phyloP scores from a whole-genome alignment of 2,888 invertebrate species.

The Rugalucina vietnamica region DNA sequence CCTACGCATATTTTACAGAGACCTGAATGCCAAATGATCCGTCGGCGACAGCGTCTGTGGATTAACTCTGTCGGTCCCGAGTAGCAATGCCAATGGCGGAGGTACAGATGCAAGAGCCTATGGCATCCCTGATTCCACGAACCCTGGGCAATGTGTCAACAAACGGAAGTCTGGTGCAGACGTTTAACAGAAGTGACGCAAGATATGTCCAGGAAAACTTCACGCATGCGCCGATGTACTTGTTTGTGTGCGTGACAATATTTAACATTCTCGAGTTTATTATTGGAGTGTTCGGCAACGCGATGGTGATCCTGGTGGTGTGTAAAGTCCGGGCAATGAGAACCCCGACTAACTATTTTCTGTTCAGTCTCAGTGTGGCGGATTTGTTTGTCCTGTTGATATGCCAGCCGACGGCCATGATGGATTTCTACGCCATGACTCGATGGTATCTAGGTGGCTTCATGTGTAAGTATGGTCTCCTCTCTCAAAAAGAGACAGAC shows the following conservation, averaged over 20 bases:
- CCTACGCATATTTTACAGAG: too few relatives aligned
- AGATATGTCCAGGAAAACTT: conserved; percentile 16
- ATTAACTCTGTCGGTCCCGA: too few relatives aligned
- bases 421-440: conserved; percentile 96
- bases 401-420: conserved; percentile 96
- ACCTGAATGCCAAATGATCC: too few relatives aligned
- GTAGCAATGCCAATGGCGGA: too few relatives aligned
- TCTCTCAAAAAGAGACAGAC: neutral
- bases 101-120: too few relatives aligned
- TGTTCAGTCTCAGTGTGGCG: conserved; percentile 96
- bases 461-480: conserved; percentile 96
- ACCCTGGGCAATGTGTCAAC: neutral
- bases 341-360: conserved; percentile 97
- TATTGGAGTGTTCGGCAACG: conserved; percentile 95
- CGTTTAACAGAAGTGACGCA: neutral
- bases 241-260: conserved; percentile 94
- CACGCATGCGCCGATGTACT: conserved; percentile 86
- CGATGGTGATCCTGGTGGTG: conserved; percentile 97
- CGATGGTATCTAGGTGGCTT: conserved; percentile 96
- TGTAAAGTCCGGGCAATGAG: conserved; percentile 96
- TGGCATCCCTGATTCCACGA: too few relatives aligned
- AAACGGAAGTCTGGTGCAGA: neutral
- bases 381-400: conserved; percentile 95
- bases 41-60: too few relatives aligned
- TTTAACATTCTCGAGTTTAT: conserved; percentile 95